Conservation (phyloP, 2,113 vertebrate species). For the Oreochromis tanganicae region DNA sequence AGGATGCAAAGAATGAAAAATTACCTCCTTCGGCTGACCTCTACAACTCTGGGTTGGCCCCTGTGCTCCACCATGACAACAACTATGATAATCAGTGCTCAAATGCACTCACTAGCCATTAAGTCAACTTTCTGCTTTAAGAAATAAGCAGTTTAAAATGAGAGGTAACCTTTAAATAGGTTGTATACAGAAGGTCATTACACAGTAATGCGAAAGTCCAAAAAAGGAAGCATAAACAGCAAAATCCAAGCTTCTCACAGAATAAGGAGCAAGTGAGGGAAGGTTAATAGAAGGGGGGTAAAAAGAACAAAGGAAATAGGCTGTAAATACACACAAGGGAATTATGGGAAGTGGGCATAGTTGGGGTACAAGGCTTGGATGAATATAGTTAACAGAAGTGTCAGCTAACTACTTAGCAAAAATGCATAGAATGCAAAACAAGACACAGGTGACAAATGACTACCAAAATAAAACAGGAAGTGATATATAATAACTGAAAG, state of each 20-base stretch:
- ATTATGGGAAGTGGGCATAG: neutral
- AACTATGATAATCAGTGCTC: neutral
- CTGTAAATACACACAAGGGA: neutral
- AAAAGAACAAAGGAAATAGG: neutral
- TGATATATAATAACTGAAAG: neutral
- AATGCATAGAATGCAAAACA: neutral
- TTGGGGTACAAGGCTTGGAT: neutral
- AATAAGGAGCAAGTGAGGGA: neutral
- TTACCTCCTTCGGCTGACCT: neutral
- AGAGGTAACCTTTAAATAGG: neutral
- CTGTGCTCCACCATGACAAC: neutral
- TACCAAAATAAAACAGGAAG: neutral
- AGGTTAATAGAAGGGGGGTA: neutral
- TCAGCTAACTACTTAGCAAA: neutral
- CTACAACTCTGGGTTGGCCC: neutral
- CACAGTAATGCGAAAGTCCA: neutral
- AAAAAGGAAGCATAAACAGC: neutral
- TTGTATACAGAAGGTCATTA: neutral
- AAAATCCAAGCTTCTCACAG: neutral
- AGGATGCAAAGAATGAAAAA: neutral
- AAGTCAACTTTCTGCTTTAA: neutral
- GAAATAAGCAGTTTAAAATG: neutral
- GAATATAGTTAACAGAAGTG: neutral
- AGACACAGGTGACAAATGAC: fast-evolving
- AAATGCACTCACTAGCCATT: neutral